Evolutionary conservation across 2,888 invertebrate genomes (phyloP), one percentile per base, ranked within the genome.

Genomic region (Odontocerum albicorne): DNA sequence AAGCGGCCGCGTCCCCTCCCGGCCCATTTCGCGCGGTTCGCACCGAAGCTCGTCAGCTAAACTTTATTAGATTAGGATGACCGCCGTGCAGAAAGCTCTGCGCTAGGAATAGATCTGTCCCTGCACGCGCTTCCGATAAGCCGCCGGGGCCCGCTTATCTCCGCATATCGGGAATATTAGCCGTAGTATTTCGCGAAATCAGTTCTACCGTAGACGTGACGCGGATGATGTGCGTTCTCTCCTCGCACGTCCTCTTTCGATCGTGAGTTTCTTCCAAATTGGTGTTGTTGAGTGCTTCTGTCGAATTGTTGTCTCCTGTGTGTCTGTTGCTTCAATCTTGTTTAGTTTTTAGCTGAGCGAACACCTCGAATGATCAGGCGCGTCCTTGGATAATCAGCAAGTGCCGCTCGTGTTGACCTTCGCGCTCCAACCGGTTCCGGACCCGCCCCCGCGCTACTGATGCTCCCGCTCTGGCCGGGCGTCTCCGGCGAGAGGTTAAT

Each of bases 51-150:
- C 55, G 49, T 17, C 43, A 31, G 36, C 56, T 43, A 49, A 46
- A 51, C 56, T 56, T 42, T 51, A 56, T 46, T 51, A 51, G 56
- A 42, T 35, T 50, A 27, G 45, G 46, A 46, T 51, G 56, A 56
- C 43, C 51, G 51, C 27, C 54, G 54, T 22, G 38, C 39, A 42
- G 50, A 56, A 56, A 56, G 56, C 56, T 56, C 45, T 42, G 50
- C 40, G 56, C 56, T 46, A 50, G 51, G 56, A 56, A 56, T 56
- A 56, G 56, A 33, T 38, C 49, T 10, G 4, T 19, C 22, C 42
- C 21, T 19, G 17, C 21, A 4, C 4, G 43, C 15, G 13, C 27
- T 4, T 27, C 12, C 31, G 43, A 43, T 43, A 43, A 43, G 43
- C 20, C 35, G 13, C 35, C 20, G 44, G 22, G 43, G 15, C 47